Percentiles rank a stretch among this genome's conserved stretches.
phyloP scores from a whole-genome alignment of 2,113 vertebrate species.

The Hemiprocne comata region DNA sequence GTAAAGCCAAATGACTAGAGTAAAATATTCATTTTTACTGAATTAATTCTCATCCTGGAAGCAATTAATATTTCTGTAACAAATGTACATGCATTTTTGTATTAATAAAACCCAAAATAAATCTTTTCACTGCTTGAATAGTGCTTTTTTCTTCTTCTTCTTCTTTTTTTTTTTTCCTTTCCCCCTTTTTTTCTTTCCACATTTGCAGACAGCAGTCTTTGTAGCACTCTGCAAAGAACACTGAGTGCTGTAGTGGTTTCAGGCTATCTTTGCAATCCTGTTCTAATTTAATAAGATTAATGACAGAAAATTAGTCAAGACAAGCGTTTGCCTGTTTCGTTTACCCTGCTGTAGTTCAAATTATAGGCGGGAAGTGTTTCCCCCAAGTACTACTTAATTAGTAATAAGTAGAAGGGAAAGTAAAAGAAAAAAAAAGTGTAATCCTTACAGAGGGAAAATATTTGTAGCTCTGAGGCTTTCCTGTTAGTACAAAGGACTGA shows the following conservation, averaged over 20 bases:
- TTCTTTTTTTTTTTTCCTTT: neutral
- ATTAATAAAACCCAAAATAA: constrained; percentile 38
- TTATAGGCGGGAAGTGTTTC: constrained; percentile 60
- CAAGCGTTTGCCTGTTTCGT: constrained; percentile 66
- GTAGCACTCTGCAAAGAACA: constrained; percentile 27
- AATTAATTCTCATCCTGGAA: constrained; percentile 10
- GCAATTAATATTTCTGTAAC: constrained; percentile 45
- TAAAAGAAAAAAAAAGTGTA: constrained; percentile 19
- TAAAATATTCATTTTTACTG: constrained; percentile 9
- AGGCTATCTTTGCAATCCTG: constrained; percentile 64
- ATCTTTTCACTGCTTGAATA: constrained; percentile 28
- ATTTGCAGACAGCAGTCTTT: constrained; percentile 2
- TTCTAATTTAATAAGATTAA: constrained; percentile 75
- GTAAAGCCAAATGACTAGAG: neutral
- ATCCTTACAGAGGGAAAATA: constrained; percentile 46
- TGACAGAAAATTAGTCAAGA: constrained; percentile 78
- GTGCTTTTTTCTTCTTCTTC: neutral
- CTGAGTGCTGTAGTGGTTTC: constrained; percentile 37
- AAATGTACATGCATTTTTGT: constrained; percentile 15
- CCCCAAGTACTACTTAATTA: constrained; percentile 68
- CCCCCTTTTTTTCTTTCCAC: neutral
- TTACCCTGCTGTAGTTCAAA: constrained; percentile 62
- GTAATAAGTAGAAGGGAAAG: constrained; percentile 59
- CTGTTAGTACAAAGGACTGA: constrained; percentile 50
- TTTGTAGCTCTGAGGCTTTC: constrained; percentile 65